Percentiles rank a stretch among this genome's conserved stretches.
Conservation (phyloP, 2,797 vertebrate species). For the Poecile montanus region DNA sequence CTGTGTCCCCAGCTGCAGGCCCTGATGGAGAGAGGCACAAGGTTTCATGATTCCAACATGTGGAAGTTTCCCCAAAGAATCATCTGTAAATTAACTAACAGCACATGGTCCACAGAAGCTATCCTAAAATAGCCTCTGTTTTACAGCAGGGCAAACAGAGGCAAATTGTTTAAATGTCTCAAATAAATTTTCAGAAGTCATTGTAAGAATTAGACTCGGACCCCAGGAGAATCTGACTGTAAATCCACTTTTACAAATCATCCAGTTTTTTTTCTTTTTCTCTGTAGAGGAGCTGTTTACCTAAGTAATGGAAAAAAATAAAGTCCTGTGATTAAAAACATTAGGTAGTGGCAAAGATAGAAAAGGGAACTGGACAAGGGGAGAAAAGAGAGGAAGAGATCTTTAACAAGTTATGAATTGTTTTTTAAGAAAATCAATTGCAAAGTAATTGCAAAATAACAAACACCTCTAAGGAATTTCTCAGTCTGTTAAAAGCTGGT, state of each 20-base stretch:
- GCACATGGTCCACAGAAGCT: neutral
- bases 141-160: neutral
- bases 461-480: slow-evolving; percentile 28
- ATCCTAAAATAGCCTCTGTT: neutral
- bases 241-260: neutral
- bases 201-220: neutral
- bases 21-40: slow-evolving; percentile 73
- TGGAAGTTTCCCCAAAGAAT: neutral
- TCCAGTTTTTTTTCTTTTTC: neutral
- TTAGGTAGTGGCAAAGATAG: neutral
- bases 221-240: neutral
- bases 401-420: slow-evolving; percentile 56
- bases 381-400: neutral
- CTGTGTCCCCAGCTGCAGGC: slow-evolving; percentile 85
- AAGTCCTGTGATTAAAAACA: neutral
- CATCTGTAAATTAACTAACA: neutral
- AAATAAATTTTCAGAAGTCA: neutral
- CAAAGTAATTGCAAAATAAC: slow-evolving; percentile 61
- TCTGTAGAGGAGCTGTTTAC: neutral
- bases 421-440: slow-evolving; percentile 49
- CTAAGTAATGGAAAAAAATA: neutral
- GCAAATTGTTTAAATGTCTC: neutral
- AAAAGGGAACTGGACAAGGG: neutral
- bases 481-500: neutral
- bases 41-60: neutral